Evolutionary conservation across 2,113 vertebrate species (phyloP).

Genomic region (Lepus americanus): DNA sequence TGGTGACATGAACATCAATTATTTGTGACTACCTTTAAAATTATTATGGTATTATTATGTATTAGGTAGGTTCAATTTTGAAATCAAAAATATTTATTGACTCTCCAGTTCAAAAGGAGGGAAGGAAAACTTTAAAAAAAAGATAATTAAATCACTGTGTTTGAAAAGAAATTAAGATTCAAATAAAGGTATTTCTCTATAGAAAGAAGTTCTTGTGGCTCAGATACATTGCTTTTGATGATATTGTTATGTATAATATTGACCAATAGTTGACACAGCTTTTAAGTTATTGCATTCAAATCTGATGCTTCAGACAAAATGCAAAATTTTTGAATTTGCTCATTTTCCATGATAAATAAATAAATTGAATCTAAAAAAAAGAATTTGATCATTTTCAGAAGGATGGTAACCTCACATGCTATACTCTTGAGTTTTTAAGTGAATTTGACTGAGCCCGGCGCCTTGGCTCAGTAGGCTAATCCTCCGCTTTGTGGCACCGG

Average conservation of each 20-base stretch:
- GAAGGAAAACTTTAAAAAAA: no score
- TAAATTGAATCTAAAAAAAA: no score
- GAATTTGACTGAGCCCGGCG: neutral
- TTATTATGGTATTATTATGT: neutral
- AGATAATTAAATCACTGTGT: no score
- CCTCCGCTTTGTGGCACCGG: no score
- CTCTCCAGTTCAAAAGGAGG: neutral
- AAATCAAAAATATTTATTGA: neutral
- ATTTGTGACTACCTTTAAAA: neutral
- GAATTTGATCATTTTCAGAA: neutral
- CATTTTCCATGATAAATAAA: neutral
- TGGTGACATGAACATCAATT: neutral
- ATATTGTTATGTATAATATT: neutral
- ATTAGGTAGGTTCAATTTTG: neutral
- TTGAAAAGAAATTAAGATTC: no score
- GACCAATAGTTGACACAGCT: neutral
- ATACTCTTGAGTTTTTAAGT: neutral
- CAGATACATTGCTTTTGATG: neutral
- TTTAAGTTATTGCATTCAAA: neutral
- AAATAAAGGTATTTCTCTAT: neutral
- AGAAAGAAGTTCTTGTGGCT: neutral
- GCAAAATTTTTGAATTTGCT: neutral
- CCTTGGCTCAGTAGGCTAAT: no score
- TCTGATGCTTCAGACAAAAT: neutral
- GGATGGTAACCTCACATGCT: neutral